A percentile compares a stretch with the other conserved stretches of the same genome.
Conservation (phyloP, 2,888 invertebrate genomes). For the Rotaria macrura region DNA sequence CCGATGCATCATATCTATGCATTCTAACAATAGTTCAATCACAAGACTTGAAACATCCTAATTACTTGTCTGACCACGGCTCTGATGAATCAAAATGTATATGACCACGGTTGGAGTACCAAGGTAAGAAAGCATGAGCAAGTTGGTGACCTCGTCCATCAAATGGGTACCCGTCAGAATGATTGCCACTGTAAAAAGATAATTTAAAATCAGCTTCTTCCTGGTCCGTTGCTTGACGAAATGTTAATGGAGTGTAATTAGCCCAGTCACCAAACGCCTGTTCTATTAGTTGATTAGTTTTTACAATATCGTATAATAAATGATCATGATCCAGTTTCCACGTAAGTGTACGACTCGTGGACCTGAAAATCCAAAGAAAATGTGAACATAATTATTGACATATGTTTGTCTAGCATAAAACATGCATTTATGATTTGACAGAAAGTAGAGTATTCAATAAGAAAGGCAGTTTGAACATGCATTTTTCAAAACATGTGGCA, state of each 20-base stretch:
- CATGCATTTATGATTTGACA: too few species aligned
- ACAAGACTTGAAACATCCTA: background rate
- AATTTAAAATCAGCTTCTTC: background rate
- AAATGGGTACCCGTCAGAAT: background rate
- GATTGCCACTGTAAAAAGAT: background rate
- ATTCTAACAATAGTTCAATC: background rate
- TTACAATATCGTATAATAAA: background rate
- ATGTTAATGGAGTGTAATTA: background rate
- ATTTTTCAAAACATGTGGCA: too few species aligned
- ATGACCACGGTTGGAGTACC: rapidly evolving
- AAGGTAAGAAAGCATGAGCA: background rate
- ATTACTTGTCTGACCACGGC: background rate
- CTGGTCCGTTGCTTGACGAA: background rate
- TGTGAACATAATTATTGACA: background rate
- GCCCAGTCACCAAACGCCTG: background rate
- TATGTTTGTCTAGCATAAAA: background rate
- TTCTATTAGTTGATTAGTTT: background rate
- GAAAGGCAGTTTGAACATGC: too few species aligned
- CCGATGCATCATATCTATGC: background rate
- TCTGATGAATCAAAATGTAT: background rate
- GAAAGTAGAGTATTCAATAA: too few species aligned
- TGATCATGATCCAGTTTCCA: background rate
- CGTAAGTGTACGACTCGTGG: background rate
- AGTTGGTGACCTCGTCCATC: background rate
- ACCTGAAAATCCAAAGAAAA: background rate